A percentile compares a stretch with the other conserved stretches of the same genome.
phyloP scores from a whole-genome alignment of 2,888 invertebrate genomes.

The Platypus cylindrus region DNA sequence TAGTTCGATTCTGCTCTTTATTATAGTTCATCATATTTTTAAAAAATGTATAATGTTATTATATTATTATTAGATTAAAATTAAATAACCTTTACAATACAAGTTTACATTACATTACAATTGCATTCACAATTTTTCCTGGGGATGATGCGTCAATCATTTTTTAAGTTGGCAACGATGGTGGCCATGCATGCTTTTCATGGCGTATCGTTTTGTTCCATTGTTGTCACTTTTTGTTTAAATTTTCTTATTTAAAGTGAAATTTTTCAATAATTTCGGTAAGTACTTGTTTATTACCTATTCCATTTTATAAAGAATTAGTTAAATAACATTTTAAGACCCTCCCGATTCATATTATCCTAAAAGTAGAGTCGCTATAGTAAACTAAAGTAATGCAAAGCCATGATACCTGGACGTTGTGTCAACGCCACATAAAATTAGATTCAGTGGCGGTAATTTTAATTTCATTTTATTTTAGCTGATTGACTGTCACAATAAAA shows the following conservation, averaged over 20 bases:
- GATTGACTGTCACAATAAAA: too few species aligned
- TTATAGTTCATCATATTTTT: not conserved
- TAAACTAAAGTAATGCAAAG: conserved; percentile 18
- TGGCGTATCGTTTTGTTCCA: conserved; percentile 25
- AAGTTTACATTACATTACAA: too few species aligned
- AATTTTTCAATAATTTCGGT: conserved; percentile 13
- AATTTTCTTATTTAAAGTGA: conserved; percentile 21
- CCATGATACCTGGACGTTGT: conserved; percentile 34
- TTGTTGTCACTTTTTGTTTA: conserved; percentile 37
- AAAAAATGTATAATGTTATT: not conserved
- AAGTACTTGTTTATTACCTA: too few species aligned
- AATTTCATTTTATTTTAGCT: too few species aligned
- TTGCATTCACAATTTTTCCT: too few species aligned
- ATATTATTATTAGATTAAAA: too few species aligned
- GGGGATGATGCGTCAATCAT: too few species aligned
- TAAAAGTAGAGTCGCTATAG: conserved; percentile 2
- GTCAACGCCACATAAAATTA: conserved; percentile 24
- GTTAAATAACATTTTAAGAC: conserved; percentile 4
- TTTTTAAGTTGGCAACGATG: conserved; percentile 14
- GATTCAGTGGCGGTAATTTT: conserved; percentile 26
- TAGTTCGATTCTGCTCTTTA: too few species aligned
- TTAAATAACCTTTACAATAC: too few species aligned
- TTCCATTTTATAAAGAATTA: too few species aligned
- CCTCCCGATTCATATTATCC: conserved; percentile 3
- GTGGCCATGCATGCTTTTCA: conserved; percentile 9